Conservation (phyloP, 2,888 invertebrate species). For the Tortrix viridana region DNA sequence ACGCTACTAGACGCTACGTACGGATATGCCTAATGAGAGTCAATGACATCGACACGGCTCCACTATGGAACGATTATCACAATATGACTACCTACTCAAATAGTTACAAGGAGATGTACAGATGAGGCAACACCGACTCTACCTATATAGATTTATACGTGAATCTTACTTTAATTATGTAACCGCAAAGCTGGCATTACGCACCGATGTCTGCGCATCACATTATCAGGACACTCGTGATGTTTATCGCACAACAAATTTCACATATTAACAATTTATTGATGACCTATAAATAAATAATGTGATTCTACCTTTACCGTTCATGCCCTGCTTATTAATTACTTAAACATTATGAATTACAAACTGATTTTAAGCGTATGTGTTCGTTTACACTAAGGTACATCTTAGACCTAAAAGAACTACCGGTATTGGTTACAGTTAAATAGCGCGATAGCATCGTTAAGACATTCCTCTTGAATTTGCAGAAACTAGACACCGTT, state of each 20-base stretch:
- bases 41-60: slow-evolving; percentile 57
- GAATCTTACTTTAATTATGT: slow-evolving; percentile 45
- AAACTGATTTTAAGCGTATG: slow-evolving; percentile 29
- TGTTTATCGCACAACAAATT: slow-evolving; percentile 37
- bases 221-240: slow-evolving; percentile 35
- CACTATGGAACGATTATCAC: slow-evolving; percentile 70
- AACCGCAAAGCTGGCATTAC: slow-evolving; percentile 39
- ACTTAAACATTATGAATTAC: slow-evolving; percentile 16
- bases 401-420: slow-evolving; percentile 10
- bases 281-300: slow-evolving; percentile 36
- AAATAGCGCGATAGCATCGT: not conserved
- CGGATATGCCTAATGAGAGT: slow-evolving; percentile 45
- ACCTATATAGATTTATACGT: slow-evolving; percentile 48
- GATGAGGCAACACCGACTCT: slow-evolving; percentile 60
- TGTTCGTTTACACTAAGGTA: slow-evolving; percentile 29
- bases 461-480: not conserved
- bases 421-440: not conserved
- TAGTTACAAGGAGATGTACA: slow-evolving; percentile 58
- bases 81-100: slow-evolving; percentile 70
- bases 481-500: not conserved
- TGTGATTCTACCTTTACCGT: slow-evolving; percentile 26
- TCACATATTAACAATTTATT: slow-evolving; percentile 37
- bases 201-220: slow-evolving; percentile 35
- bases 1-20: slow-evolving; percentile 40
- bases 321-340: slow-evolving; percentile 13